Conservation (phyloP, 2,113 vertebrate genomes). For the Corapipo altera region DNA sequence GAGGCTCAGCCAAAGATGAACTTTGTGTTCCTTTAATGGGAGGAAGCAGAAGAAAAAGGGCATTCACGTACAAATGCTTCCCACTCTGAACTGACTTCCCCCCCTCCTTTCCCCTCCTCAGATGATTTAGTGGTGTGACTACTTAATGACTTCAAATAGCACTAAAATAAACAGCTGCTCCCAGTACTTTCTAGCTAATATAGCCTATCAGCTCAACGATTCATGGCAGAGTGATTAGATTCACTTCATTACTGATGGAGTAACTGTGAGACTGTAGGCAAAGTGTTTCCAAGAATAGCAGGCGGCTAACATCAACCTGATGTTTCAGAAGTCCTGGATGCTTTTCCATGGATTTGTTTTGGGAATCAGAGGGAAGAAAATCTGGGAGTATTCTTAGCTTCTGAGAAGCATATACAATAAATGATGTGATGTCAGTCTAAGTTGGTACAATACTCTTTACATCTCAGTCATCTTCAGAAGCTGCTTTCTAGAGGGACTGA, state of each 20-base stretch:
- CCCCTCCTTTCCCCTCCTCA: no score
- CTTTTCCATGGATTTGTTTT: not conserved
- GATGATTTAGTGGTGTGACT: slow-evolving; percentile 39
- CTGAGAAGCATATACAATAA: not conserved
- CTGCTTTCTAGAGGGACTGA: not conserved
- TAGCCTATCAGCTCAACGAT: slow-evolving; percentile 30
- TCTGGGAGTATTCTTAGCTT: not conserved
- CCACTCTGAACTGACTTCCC: not conserved
- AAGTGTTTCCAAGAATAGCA: not conserved
- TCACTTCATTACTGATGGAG: slow-evolving; percentile 35
- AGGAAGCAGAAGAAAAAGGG: slow-evolving; percentile 3
- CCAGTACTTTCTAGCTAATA: slow-evolving; percentile 41
- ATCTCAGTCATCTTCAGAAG: not conserved
- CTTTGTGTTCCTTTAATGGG: not conserved
- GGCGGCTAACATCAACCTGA: not conserved
- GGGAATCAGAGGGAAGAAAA: not conserved
- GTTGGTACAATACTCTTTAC: not conserved
- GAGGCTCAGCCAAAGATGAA: not conserved
- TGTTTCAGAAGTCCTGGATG: not conserved
- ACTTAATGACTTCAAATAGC: slow-evolving; percentile 27
- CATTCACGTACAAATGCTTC: not conserved
- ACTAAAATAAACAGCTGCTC: slow-evolving; percentile 60
- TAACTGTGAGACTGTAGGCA: not conserved
- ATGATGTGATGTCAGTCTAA: not conserved
- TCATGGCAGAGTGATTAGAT: slow-evolving; percentile 56